A percentile compares a stretch with the other conserved stretches of the same genome.
These are phyloP conservation scores for Vandiemenella viatica DNA, from an alignment of 2,888 invertebrate genomes.

Conservation along the genomic window DNA sequence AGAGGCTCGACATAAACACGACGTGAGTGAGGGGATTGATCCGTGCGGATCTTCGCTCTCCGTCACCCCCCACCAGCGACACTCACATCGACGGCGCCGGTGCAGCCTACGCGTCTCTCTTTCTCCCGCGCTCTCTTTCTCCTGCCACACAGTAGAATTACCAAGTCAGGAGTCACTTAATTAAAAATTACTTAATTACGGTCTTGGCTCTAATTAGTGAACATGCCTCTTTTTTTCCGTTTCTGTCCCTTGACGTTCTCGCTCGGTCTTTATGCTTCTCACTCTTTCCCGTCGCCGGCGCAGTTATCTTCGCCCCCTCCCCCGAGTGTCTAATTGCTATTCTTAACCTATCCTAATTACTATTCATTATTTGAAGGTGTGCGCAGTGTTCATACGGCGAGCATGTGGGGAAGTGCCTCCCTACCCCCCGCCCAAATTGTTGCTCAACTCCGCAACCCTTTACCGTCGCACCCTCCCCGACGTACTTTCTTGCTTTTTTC, in stretches of 20 bases:
- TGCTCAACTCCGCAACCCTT: constrained; percentile 9
- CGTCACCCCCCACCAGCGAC: constrained; percentile 1
- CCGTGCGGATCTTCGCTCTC: constrained; percentile 1
- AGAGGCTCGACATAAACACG: not conserved
- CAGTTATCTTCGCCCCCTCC: constrained; percentile 18
- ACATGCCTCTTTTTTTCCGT: constrained; percentile 15
- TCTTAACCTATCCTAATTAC: constrained; percentile 11
- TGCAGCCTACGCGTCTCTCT: constrained; percentile 3
- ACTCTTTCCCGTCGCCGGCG: constrained; percentile 20
- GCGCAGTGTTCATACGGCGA: no score
- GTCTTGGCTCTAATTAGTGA: constrained; percentile 47
- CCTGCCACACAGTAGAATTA: constrained; percentile 9
- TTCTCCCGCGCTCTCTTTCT: constrained; percentile 2
- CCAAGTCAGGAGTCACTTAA: constrained; percentile 32
- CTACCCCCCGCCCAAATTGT: not conserved
- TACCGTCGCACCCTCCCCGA: constrained; percentile 16
- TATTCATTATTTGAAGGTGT: constrained; percentile 9
- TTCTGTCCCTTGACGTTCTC: constrained; percentile 10
- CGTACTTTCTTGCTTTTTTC: constrained; percentile 11
- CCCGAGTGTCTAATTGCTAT: constrained; percentile 18
- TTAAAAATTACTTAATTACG: constrained; percentile 52
- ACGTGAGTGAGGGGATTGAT: constrained; percentile 1
- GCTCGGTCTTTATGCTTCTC: constrained; percentile 1
- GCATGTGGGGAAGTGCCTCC: no score
- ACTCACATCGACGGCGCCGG: constrained; percentile 1